Evolutionary conservation across 2,113 vertebrate genomes (phyloP).

Genomic region (Lonchura striata): DNA sequence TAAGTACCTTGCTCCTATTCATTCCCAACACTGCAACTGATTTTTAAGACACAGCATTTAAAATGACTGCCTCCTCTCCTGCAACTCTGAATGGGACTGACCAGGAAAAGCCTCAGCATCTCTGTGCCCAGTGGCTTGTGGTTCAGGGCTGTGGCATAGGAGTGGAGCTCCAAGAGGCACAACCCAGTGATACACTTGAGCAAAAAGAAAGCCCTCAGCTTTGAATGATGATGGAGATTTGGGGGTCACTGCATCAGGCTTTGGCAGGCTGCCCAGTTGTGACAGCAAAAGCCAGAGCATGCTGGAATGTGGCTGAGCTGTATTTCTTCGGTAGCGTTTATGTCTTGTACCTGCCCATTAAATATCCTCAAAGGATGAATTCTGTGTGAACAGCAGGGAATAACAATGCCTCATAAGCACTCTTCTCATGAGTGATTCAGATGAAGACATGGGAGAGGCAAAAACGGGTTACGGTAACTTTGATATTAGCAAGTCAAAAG

Average conservation of each 20-base stretch:
- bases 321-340: not conserved
- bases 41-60: not conserved
- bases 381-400: not conserved
- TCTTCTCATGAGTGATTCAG: conserved; percentile 35
- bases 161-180: not conserved
- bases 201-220: not conserved
- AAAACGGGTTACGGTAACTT: not conserved
- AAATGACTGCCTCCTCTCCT: not conserved
- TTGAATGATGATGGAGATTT: not conserved
- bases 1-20: not conserved
- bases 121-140: not conserved
- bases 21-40: not conserved
- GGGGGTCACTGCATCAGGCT: not conserved
- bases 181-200: not conserved
- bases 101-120: not conserved
- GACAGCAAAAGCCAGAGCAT: not conserved
- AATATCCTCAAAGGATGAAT: not conserved
- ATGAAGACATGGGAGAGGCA: not conserved
- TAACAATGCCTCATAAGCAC: conserved; percentile 7
- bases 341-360: not conserved
- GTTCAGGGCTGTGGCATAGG: not conserved
- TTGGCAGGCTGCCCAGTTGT: not conserved
- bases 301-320: not conserved
- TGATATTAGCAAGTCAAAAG: conserved; percentile 6
- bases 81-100: not conserved